Conservation (phyloP, 2,113 vertebrate species). For the Guaruba guarouba region DNA sequence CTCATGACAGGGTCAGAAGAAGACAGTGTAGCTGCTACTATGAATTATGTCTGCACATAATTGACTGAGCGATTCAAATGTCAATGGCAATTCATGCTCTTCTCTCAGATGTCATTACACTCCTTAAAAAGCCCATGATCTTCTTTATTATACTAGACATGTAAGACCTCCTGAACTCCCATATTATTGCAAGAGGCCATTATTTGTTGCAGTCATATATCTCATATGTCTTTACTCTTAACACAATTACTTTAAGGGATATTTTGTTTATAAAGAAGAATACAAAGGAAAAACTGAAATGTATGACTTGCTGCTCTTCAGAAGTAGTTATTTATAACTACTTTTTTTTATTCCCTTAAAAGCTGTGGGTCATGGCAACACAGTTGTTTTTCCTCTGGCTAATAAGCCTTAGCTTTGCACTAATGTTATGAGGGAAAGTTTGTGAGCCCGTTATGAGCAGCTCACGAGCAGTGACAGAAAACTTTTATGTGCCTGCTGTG, state of each 20-base stretch:
- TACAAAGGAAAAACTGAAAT: conserved; percentile 29
- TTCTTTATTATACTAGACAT: not conserved
- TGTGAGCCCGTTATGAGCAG: not conserved
- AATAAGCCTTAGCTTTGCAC: not conserved
- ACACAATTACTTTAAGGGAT: not conserved
- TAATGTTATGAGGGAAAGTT: not conserved
- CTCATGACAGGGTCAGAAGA: not conserved
- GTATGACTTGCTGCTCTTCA: not conserved
- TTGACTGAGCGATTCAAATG: not conserved
- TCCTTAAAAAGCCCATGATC: not conserved
- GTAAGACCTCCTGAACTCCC: not conserved
- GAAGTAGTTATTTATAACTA: conserved; percentile 21
- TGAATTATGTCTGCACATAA: not conserved
- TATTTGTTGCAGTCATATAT: not conserved
- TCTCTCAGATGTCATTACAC: not conserved
- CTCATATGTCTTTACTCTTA: not conserved
- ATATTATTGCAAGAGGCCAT: not conserved
- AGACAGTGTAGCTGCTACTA: not conserved
- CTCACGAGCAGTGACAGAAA: not conserved
- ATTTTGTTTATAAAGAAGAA: not conserved
- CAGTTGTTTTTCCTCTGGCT: conserved; percentile 13
- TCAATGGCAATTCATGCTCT: not conserved
- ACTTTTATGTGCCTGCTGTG: not conserved
- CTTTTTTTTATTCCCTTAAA: conserved; percentile 26
- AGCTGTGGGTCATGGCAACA: conserved; percentile 1